Conservation (phyloP, 2,113 vertebrate species). For the Notothenia coriiceps region DNA sequence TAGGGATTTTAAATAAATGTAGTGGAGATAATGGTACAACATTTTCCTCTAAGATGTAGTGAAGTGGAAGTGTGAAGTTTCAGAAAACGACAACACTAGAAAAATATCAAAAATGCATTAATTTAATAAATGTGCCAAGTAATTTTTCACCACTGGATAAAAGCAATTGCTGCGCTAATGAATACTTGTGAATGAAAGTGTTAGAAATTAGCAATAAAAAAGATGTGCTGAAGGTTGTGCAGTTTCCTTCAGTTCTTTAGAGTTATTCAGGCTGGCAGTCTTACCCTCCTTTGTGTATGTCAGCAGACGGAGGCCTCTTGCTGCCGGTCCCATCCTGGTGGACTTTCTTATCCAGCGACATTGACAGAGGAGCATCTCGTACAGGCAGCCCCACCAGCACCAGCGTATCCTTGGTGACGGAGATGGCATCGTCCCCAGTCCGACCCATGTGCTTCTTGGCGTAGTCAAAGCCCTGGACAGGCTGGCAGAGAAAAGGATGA, state of each 20-base stretch:
- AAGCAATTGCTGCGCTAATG: not conserved
- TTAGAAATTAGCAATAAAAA: not conserved
- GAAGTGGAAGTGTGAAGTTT: too few species aligned
- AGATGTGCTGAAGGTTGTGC: not conserved
- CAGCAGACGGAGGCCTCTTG: conserved; percentile 92
- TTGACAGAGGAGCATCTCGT: conserved; percentile 88
- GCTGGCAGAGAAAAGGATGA: conserved; percentile 78
- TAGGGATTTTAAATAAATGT: too few species aligned
- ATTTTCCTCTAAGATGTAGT: too few species aligned
- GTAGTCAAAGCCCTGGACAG: conserved; percentile 98
- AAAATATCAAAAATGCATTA: too few species aligned
- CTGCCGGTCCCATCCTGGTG: conserved; percentile 91
- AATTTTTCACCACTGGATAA: too few species aligned
- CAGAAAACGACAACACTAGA: too few species aligned
- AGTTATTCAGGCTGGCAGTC: not conserved
- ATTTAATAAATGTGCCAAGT: too few species aligned
- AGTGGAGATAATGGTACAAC: too few species aligned
- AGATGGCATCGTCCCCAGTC: conserved; percentile 90
- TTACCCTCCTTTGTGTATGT: conserved; percentile 93
- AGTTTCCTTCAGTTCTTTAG: not conserved
- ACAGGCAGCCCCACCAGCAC: conserved; percentile 92
- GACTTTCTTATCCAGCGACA: conserved; percentile 90
- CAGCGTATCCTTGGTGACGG: conserved; percentile 95
- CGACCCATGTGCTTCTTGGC: conserved; percentile 98
- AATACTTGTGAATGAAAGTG: not conserved